Base-by-base conservation (phyloP, 2,888 invertebrate genomes). In the Parthenolecanium corni region DNA sequence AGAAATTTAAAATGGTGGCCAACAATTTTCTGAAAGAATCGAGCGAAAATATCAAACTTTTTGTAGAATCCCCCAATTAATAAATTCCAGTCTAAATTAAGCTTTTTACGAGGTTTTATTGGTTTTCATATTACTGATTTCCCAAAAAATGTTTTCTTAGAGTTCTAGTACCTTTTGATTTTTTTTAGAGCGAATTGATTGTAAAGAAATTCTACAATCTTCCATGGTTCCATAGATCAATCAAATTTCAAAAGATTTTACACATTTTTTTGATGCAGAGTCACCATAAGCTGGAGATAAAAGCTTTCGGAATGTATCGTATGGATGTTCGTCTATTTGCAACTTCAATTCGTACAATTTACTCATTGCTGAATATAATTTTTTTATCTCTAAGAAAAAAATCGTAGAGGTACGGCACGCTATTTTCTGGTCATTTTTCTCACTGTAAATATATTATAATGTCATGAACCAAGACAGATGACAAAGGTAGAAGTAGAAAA, bases 261-360 rank as follows among this genome's bases (percentile, higher is more conserved):
- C 21, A 14, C 5, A 44, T 44, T 38, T 1, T 24, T 1, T 6
- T 56, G 24, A 14, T 44, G 24, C 54, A 56, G 14, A 56, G 12
- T 44, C 54, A 56, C 21, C 4, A 24, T n/a, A 24, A 5, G 42
- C 23, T 44, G 9, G 44, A 44, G 21, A 56, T 44, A 21, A 56
- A 56, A 56, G 38, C 54, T 2, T 56, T 56, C 24, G 40, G 40
- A 24, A 56, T 56, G 54, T 56, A 56, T 23, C 12, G 12, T 5
- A 56, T 56, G 54, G 40, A 56, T 25, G 38, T 56, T 24, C 21
- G n/a, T 1, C n/a, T 56, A 12, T 56, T 56, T 16, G 21, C 44
- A 1, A 42, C n/a, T 40, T 21, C 25, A 3, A 21, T 42, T 11
- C 38, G 21, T 40, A 23, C 40, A 9, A 44, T 56, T 40, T 56